Evolutionary conservation across 2,113 vertebrate genomes (phyloP).

Genomic region (Orientallactaga bullata): DNA sequence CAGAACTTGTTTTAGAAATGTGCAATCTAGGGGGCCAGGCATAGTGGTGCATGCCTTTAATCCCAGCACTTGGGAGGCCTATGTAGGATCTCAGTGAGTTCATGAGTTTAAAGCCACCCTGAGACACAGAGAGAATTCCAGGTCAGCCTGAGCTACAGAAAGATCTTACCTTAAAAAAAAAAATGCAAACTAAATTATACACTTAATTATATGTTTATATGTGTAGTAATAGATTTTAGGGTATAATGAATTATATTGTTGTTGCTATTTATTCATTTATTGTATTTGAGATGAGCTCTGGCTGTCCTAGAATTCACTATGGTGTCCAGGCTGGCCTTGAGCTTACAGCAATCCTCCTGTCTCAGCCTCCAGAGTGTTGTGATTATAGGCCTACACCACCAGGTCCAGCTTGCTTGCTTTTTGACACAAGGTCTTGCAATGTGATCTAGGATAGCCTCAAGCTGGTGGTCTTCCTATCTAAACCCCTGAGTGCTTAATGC

Average conservation of each 20-base stretch:
- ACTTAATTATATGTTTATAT: background rate
- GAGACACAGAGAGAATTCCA: no score
- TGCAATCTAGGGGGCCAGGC: background rate
- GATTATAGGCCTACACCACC: background rate
- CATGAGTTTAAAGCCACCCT: no score
- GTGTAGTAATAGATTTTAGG: background rate
- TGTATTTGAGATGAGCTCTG: background rate
- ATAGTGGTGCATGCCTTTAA: no score
- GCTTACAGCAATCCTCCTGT: background rate
- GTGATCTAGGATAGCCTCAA: no score
- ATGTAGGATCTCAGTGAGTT: no score
- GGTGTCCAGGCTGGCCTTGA: background rate
- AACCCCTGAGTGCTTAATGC: background rate
- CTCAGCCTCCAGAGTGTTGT: background rate
- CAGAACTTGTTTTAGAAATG: constrained; percentile 48
- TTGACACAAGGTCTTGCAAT: background rate
- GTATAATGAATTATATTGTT: background rate
- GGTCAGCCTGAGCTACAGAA: no score
- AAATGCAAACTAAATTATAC: background rate
- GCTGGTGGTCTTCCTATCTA: background rate
- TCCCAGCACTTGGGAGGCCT: no score
- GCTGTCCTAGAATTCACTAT: background rate
- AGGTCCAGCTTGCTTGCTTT: background rate
- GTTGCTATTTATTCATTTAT: background rate
- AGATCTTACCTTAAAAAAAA: background rate